phyloP scores from a whole-genome alignment of 2,113 vertebrate species.

The Genyomyrus donnyi region DNA sequence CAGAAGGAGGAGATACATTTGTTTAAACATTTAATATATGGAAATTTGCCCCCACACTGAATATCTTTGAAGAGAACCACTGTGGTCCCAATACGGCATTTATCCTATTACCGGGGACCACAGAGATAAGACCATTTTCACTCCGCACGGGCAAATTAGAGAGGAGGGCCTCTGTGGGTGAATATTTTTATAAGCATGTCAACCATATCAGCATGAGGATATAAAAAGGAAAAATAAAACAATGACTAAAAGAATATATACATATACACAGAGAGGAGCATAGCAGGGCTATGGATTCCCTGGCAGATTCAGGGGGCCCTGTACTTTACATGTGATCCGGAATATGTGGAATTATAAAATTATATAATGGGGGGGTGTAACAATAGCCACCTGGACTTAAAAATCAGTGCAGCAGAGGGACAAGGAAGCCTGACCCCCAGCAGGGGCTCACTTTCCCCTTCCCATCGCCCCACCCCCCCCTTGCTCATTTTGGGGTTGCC shows the following conservation, averaged over 20 bases:
- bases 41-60: constrained; percentile 32
- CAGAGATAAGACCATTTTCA: constrained; percentile 59
- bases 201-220: constrained; percentile 46
- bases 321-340: not conserved
- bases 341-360: not conserved
- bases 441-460: not conserved
- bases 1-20: constrained; percentile 47
- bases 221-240: constrained; percentile 52
- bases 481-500: not conserved
- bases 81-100: constrained; percentile 65
- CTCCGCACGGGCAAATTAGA: constrained; percentile 53
- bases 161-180: constrained; percentile 47
- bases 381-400: not conserved
- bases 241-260: constrained; percentile 42
- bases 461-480: not conserved
- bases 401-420: not conserved
- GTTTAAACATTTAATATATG: constrained; percentile 51
- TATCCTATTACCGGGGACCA: constrained; percentile 59
- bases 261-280: not conserved
- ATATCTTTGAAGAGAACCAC: constrained; percentile 45
- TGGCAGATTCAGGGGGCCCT: not conserved
- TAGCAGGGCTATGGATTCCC: not conserved
- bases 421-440: not conserved
- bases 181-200: constrained; percentile 57
- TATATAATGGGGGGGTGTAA: not conserved